Base-by-base conservation (phyloP, 2,797 vertebrate genomes). In the Microchirus variegatus region DNA sequence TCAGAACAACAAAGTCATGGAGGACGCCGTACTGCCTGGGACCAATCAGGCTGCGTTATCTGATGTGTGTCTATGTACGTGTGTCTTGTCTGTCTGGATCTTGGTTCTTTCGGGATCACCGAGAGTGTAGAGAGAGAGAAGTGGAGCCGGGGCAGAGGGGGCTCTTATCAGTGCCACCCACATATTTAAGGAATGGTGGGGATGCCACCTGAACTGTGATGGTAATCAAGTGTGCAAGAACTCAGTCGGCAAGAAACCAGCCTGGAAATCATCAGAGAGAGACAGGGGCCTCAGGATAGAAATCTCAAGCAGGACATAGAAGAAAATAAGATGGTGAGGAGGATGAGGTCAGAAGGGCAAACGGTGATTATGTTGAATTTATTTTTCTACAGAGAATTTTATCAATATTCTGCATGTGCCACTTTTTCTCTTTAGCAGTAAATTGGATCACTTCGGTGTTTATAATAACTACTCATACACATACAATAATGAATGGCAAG, bases 71-170 rank as follows among this genome's bases (percentile, higher is more conserved):
- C 31, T 31, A 31, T 66, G 64, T 74, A 63, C 45, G 31, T 76
- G 54, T 70, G 78, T 81, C 70, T 85, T 90, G 87, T 86, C 80
- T 79, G 86, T 87, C 87, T 89, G 79, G 73, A 92, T 92, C 89
- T 93, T 88, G 82, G 87, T 90, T 90, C 61, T 91, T 92, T 92
- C 84, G 84, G 89, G 89, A 89, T 92, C 87, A 81, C 67, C 86
- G 83, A 83, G 72, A 80, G 67, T 62, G 53, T 64, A 81, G 61
- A 73, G 62, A 62, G 62, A 62, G 44, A 65, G 19, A 75, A 35
- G 51, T 49, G 53, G 46, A 46, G 45, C 45, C 5, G 13, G 19
- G 55, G 56, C 51, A 22, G 49, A 58, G 65, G 57, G 53, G 67
- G 67, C 53, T 26, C 68, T 90, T 91, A 92, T 93, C 90, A 64